Conservation (phyloP, 37 sponge, comb jelly and placozoan genomes). For the Agelas oroides region DNA sequence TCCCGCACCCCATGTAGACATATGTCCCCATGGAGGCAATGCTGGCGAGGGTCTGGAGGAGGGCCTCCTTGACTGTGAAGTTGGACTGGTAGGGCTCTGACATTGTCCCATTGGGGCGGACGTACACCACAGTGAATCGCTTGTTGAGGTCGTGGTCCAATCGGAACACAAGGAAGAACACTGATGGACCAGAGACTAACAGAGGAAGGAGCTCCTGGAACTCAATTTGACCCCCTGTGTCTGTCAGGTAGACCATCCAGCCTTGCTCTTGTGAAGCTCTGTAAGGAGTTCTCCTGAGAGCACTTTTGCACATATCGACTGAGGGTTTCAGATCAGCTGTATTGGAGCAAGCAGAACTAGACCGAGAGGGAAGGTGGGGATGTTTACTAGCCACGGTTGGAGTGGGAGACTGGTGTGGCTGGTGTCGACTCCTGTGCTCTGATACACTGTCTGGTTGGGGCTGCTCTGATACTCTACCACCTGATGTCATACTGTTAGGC, state of each 20-base stretch:
- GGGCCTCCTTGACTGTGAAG: background rate
- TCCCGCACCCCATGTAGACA: background rate
- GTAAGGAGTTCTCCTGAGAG: no score
- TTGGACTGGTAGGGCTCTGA: background rate
- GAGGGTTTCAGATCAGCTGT: no score
- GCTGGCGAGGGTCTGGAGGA: slow-evolving; percentile 7
- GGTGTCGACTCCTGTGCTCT: background rate
- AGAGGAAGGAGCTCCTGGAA: slow-evolving; percentile 31
- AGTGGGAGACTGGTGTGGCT: background rate
- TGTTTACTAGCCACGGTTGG: no score
- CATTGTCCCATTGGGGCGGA: background rate
- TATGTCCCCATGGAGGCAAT: background rate
- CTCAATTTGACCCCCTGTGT: slow-evolving; percentile 31
- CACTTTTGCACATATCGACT: no score
- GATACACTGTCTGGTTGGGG: no score
- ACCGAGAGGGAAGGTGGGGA: no score
- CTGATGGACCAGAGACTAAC: background rate
- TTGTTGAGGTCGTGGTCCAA: background rate
- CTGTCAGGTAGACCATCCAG: slow-evolving; percentile 16
- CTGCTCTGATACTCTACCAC: background rate
- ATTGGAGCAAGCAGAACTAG: no score
- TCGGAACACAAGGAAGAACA: slow-evolving; percentile 4
- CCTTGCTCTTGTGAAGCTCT: background rate
- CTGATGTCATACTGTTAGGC: background rate
- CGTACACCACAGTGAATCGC: background rate